Conservation (phyloP, 2,113 vertebrate genomes). For the Oncorhynchus nerka region DNA sequence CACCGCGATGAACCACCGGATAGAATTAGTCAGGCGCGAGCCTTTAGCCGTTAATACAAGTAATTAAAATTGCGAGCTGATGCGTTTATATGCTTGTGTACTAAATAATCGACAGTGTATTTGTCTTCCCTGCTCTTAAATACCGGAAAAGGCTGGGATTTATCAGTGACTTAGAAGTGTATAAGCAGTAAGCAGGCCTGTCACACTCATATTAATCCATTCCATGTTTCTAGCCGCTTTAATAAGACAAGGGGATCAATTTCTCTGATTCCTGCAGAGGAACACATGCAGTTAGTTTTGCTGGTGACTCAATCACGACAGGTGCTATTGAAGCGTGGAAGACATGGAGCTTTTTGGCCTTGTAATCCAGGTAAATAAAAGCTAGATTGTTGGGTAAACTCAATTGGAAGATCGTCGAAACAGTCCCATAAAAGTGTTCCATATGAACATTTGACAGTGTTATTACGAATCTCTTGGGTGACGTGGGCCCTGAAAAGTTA, state of each 20-base stretch:
- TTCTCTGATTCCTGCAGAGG: slow-evolving; percentile 41
- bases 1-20: slow-evolving; percentile 60
- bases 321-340: slow-evolving; percentile 53
- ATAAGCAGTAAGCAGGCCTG: slow-evolving; percentile 60
- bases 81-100: slow-evolving; percentile 76
- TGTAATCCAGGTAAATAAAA: slow-evolving; percentile 67
- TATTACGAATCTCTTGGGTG: slow-evolving; percentile 12
- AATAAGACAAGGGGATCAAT: slow-evolving; percentile 69
- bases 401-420: slow-evolving; percentile 13
- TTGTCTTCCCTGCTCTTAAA: slow-evolving; percentile 73
- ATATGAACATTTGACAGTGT: slow-evolving; percentile 24
- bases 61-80: slow-evolving; percentile 79
- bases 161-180: slow-evolving; percentile 58
- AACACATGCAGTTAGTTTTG: slow-evolving; percentile 57
- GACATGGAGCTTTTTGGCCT: slow-evolving; percentile 41
- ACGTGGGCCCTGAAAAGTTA: no score
- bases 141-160: slow-evolving; percentile 56
- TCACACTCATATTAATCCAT: slow-evolving; percentile 67
- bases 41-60: slow-evolving; percentile 78
- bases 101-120: slow-evolving; percentile 79
- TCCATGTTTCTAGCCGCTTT: slow-evolving; percentile 50
- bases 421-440: no score
- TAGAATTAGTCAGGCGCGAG: slow-evolving; percentile 79
- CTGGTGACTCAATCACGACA: slow-evolving; percentile 46
- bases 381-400: slow-evolving; percentile 52